Evolutionary conservation across 2,888 invertebrate species (phyloP).

Genomic region (Phymatocera aterrima): DNA sequence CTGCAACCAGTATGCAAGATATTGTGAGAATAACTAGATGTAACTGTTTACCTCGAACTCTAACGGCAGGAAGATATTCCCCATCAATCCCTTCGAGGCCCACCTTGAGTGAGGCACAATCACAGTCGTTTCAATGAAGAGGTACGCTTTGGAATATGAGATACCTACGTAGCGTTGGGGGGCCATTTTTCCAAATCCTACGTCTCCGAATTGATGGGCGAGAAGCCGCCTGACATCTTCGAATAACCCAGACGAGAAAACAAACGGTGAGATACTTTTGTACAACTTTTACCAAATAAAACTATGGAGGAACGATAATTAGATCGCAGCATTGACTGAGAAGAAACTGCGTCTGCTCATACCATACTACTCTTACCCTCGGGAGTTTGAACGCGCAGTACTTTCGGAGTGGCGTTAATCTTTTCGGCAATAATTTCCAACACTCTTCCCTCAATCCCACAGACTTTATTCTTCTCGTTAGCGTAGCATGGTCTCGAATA

Average conservation of each 20-base stretch:
- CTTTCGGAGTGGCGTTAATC: neutral
- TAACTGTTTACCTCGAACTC: neutral
- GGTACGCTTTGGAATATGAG: neutral
- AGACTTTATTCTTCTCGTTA: neutral
- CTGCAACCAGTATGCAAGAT: neutral
- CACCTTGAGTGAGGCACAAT: neutral
- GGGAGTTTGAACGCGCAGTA: neutral
- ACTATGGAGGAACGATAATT: too few species aligned
- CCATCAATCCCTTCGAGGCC: neutral
- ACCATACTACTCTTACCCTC: too few species aligned
- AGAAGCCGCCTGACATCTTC: constrained; percentile 7
- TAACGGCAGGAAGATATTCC: neutral
- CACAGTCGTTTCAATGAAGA: neutral
- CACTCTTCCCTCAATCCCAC: neutral
- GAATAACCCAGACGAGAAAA: neutral
- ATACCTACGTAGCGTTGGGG: neutral
- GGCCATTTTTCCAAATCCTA: neutral
- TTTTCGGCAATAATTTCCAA: neutral
- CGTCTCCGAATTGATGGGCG: neutral
- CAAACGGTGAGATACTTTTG: neutral
- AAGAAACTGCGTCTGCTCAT: too few species aligned
- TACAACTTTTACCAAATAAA: too few species aligned
- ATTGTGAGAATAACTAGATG: neutral
- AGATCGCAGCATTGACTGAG: too few species aligned
- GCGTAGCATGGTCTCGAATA: neutral